Conservation (phyloP, 2,797 vertebrate species). For the Anableps anableps region DNA sequence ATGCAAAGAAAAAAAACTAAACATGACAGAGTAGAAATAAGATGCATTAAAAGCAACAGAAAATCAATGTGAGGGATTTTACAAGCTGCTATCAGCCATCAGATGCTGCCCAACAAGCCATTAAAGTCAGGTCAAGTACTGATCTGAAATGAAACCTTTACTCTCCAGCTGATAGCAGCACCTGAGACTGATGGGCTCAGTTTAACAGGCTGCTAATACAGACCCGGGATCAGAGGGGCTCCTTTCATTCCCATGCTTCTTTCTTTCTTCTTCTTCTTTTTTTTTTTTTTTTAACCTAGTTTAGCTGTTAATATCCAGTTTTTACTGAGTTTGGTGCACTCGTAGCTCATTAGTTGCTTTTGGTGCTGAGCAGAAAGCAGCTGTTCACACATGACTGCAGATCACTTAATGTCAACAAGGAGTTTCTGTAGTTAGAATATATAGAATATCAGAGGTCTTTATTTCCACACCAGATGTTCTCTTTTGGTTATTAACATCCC, state of each 20-base stretch:
- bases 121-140: constrained; percentile 12
- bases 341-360: not conserved
- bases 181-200: constrained; percentile 28
- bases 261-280: too few relatives aligned
- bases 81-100: constrained; percentile 14
- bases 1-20: too few relatives aligned
- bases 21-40: too few relatives aligned
- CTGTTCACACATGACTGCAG: not conserved
- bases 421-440: not conserved
- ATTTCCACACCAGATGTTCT: not conserved
- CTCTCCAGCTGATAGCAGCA: constrained; percentile 43
- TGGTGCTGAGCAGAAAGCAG: not conserved
- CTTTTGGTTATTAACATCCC: not conserved
- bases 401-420: not conserved
- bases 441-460: not conserved
- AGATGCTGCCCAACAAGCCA: constrained; percentile 6
- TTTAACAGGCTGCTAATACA: constrained; percentile 9
- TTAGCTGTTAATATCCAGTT: not conserved
- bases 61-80: not conserved
- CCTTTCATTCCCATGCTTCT: not conserved
- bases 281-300: too few relatives aligned
- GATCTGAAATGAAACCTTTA: constrained; percentile 25
- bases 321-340: not conserved
- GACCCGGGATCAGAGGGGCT: constrained; percentile 5
- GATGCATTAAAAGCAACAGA: too few relatives aligned